Conservation (phyloP, 2,888 invertebrate genomes). For the Tetramorium bicarinatum region DNA sequence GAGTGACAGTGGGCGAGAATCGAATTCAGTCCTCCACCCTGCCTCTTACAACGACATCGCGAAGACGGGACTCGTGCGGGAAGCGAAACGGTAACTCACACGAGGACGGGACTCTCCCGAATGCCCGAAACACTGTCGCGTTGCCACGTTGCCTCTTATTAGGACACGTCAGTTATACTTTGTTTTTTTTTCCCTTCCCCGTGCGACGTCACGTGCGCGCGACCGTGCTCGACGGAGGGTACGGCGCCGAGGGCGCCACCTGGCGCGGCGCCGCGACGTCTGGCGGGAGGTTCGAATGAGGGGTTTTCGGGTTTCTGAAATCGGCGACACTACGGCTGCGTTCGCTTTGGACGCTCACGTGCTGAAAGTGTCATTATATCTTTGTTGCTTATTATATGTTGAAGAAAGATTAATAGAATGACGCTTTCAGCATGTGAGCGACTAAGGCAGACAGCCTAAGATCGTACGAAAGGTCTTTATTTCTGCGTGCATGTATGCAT, state of each 20-base stretch:
- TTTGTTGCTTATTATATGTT: too few relatives aligned
- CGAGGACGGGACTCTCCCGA: not conserved
- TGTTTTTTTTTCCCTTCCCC: constrained; percentile 48
- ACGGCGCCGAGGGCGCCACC: not conserved
- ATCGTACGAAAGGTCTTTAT: constrained; percentile 26
- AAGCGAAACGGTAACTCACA: not conserved
- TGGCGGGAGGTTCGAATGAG: not conserved
- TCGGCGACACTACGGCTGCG: not conserved
- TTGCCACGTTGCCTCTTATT: constrained; percentile 78
- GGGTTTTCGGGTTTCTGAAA: not conserved
- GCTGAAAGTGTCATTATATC: too few relatives aligned
- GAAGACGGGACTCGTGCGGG: too few relatives aligned
- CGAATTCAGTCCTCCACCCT: not conserved
- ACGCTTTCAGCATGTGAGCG: too few relatives aligned
- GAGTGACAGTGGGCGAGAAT: not conserved
- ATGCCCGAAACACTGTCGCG: not conserved
- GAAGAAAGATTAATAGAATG: too few relatives aligned
- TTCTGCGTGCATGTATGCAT: not conserved
- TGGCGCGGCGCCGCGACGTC: not conserved
- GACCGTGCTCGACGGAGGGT: not conserved
- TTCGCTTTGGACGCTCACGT: too few relatives aligned
- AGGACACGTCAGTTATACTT: constrained; percentile 79
- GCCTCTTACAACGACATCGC: not conserved
- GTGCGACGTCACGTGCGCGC: constrained; percentile 42
- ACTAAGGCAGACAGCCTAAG: too few relatives aligned